Conservation (phyloP, 1,140 invertebrate species). For the Drosophila nikananu region DNA sequence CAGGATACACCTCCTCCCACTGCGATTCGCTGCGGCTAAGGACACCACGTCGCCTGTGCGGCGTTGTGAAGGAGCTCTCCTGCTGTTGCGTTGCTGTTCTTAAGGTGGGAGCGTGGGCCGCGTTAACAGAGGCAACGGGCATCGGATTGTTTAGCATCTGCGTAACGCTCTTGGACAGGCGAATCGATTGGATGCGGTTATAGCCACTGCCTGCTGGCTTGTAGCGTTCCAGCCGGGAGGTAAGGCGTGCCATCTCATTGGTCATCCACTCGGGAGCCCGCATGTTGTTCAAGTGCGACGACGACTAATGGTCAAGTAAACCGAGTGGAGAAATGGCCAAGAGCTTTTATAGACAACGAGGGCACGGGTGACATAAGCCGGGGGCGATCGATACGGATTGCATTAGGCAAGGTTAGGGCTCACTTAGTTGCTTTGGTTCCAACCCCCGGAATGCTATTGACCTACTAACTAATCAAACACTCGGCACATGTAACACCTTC, state of each 20-base stretch:
- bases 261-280: constrained; percentile 80
- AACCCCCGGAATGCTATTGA: constrained; percentile 51
- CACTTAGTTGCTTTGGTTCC: constrained; percentile 46
- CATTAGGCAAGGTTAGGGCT: constrained; percentile 47
- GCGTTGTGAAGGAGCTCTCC: constrained; percentile 51
- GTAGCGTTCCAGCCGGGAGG: constrained; percentile 72
- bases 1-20: constrained; percentile 82
- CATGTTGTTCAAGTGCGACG: constrained; percentile 46
- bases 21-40: constrained; percentile 73
- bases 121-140: constrained; percentile 28
- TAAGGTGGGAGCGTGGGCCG: constrained; percentile 1
- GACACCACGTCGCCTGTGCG: constrained; percentile 65
- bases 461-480: constrained; percentile 64
- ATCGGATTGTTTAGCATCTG: constrained; percentile 83
- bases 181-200: constrained; percentile 79
- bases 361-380: constrained; percentile 45
- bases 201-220: constrained; percentile 75
- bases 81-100: constrained; percentile 19
- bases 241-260: constrained; percentile 73
- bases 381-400: constrained; percentile 64
- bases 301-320: constrained; percentile 51
- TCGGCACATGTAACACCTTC: constrained; percentile 51
- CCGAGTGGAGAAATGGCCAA: constrained; percentile 24
- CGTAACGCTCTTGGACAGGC: constrained; percentile 78
- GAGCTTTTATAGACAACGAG: constrained; percentile 59